Percentiles rank a stretch among this genome's conserved stretches.
Evolutionary conservation across 2,888 invertebrate species (phyloP).

Genomic region (Hipparchia semele): DNA sequence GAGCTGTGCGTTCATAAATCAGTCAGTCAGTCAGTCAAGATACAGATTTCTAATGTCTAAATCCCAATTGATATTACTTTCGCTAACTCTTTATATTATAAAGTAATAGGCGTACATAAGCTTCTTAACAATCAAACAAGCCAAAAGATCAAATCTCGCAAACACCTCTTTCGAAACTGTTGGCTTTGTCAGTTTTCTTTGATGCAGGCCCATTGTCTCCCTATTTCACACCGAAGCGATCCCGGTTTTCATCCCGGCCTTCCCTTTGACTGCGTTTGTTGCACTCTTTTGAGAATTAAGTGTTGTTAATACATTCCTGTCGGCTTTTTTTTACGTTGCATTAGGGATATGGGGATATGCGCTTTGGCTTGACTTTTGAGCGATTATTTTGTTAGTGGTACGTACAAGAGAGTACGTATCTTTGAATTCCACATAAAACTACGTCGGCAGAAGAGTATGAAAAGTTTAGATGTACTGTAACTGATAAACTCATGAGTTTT

Average conservation of each 20-base stretch:
- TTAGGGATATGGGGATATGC: constrained; percentile 14
- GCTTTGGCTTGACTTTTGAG: constrained; percentile 17
- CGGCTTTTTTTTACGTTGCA: constrained; percentile 24
- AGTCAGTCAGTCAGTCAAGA: too few species aligned
- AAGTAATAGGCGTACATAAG: not conserved
- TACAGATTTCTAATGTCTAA: not conserved
- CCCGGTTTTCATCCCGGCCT: constrained; percentile 33
- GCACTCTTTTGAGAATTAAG: constrained; percentile 34
- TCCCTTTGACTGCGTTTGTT: constrained; percentile 36
- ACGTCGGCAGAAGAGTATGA: not conserved
- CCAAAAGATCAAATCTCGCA: constrained; percentile 8
- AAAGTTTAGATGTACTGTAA: not conserved
- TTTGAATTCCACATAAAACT: not conserved
- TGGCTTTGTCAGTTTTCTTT: constrained; percentile 28
- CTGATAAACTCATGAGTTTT: too few species aligned
- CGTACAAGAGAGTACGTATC: not conserved
- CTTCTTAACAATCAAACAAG: not conserved
- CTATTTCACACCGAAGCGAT: constrained; percentile 35
- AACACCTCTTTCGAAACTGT: constrained; percentile 19
- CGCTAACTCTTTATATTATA: not conserved
- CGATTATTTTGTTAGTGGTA: constrained; percentile 4
- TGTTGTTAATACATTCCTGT: constrained; percentile 32
- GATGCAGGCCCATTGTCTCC: constrained; percentile 33
- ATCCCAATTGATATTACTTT: not conserved
- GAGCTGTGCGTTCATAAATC: too few species aligned